These are phyloP conservation scores for Microplitis demolitor DNA, from an alignment of 1,140 invertebrate species.

Conservation along the genomic window DNA sequence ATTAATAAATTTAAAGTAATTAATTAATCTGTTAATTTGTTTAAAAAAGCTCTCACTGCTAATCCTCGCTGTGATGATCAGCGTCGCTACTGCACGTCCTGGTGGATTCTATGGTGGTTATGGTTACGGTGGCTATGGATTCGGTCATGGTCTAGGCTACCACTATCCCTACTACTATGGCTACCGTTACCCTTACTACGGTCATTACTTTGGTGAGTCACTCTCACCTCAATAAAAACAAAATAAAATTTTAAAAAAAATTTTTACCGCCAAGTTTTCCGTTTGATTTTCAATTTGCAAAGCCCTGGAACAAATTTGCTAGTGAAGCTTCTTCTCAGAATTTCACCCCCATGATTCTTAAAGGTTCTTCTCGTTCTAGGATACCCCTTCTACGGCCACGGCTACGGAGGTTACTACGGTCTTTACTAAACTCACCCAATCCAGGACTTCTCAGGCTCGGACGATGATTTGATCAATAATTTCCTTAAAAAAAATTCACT, in stretches of 20 bases:
- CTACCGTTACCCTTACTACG: constrained; percentile 27
- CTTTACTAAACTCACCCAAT: constrained; percentile 26
- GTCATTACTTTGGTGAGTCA: not conserved
- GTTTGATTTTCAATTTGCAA: not conserved
- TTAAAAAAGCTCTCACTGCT: constrained; percentile 16
- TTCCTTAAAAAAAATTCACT: constrained; percentile 10
- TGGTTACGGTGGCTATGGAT: constrained; percentile 34
- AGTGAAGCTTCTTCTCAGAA: no score
- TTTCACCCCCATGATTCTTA: not conserved
- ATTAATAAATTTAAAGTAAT: no score
- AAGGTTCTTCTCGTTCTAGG: constrained; percentile 30
- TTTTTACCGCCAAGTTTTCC: no score
- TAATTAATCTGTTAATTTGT: not conserved
- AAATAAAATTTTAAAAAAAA: no score
- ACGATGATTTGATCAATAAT: not conserved
- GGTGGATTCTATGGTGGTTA: constrained; percentile 29
- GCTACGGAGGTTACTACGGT: constrained; percentile 40
- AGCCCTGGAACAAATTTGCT: not conserved
- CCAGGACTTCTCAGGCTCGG: not conserved
- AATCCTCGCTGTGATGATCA: constrained; percentile 37
- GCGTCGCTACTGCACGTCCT: constrained; percentile 36
- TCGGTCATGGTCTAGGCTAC: constrained; percentile 8
- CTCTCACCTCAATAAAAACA: no score
- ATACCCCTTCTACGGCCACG: constrained; percentile 41
- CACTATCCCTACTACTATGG: constrained; percentile 22